Evolutionary conservation across 2,888 invertebrate genomes (phyloP).

Genomic region (Pyrgus malvae): DNA sequence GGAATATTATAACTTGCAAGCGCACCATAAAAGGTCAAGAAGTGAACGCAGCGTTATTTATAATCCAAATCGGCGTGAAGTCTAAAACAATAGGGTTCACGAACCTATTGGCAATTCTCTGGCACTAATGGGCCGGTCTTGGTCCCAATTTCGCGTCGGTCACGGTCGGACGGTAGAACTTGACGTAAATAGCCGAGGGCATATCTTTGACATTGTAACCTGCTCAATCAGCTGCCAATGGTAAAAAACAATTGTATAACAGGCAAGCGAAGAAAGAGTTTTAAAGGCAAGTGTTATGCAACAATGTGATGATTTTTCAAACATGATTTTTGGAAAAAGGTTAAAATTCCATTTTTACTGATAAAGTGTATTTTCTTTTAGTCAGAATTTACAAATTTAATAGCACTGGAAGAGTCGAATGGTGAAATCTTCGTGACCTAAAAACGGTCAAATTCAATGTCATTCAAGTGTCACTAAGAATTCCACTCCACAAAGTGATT

Average conservation of each 20-base stretch:
- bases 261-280: background rate
- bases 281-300: constrained; percentile 2
- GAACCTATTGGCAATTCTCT: constrained; percentile 7
- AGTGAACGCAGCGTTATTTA: background rate
- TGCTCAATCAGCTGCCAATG: constrained; percentile 22
- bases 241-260: constrained; percentile 15
- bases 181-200: constrained; percentile 27
- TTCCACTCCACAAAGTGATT: no score
- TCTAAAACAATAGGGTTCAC: constrained; percentile 9
- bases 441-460: no score
- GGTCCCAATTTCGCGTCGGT: constrained; percentile 22
- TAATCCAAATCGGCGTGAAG: no score
- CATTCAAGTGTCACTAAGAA: no score
- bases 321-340: no score
- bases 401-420: no score
- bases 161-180: constrained; percentile 24
- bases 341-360: no score
- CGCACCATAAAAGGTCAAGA: background rate
- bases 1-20: no score
- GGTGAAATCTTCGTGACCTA: no score
- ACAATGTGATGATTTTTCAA: no score
- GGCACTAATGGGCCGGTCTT: constrained; percentile 19
- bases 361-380: no score
- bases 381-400: no score
- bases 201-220: constrained; percentile 26